Evolutionary conservation across 1,140 invertebrate genomes (phyloP).

Genomic region (Trachymyrmex septentrionalis): DNA sequence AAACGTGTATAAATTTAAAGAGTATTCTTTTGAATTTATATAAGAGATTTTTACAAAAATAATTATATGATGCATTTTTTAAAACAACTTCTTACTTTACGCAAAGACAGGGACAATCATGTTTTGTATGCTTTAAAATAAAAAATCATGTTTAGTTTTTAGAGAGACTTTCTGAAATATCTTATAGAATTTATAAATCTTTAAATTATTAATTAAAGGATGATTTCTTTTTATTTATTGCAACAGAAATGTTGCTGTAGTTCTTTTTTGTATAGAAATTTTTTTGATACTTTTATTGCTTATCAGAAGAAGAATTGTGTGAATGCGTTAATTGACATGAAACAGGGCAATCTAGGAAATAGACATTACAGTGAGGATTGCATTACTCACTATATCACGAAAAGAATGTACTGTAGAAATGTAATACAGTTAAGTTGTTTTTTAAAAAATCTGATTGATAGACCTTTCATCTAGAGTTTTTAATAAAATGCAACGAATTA

Average conservation of each 20-base stretch:
- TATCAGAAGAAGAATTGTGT: not conserved
- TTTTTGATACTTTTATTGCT: not conserved
- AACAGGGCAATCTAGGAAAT: not conserved
- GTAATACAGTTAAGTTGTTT: not conserved
- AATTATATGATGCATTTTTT: not conserved
- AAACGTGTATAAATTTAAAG: not conserved
- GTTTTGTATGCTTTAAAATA: not conserved
- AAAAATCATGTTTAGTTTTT: not conserved
- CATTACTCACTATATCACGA: not conserved
- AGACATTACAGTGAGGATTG: not conserved
- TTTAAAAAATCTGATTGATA: not conserved
- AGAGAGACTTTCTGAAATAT: not conserved
- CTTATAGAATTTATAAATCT: not conserved
- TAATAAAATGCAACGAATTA: not conserved
- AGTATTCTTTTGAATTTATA: not conserved
- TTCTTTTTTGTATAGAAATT: not conserved
- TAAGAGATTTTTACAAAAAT: not conserved
- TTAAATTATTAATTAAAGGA: not conserved
- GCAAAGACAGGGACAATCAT: not conserved
- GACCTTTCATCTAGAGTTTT: not conserved
- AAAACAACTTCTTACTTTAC: not conserved
- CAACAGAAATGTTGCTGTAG: not conserved
- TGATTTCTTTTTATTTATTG: slow-evolving; percentile 12
- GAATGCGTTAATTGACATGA: not conserved
- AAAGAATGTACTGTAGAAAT: not conserved